Percentiles rank a stretch among this genome's conserved stretches.
phyloP scores from a whole-genome alignment of 2,113 vertebrate genomes.

The Ceyx melanurus region DNA sequence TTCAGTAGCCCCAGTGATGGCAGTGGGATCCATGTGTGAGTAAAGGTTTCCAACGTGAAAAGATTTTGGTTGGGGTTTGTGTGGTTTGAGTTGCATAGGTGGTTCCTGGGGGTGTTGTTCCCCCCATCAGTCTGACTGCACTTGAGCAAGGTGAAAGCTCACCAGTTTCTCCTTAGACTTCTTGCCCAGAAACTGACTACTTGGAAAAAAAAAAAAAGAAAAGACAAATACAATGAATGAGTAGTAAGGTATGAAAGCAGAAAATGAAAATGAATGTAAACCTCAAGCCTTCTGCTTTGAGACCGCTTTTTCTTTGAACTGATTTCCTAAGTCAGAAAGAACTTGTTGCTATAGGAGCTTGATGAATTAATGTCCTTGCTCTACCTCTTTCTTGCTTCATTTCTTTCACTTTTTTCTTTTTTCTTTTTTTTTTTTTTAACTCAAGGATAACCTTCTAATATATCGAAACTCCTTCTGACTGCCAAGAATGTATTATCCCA shows the following conservation, averaged over 20 bases:
- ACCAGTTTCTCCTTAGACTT: not conserved
- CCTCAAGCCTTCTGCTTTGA: not conserved
- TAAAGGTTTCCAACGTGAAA: fast-evolving
- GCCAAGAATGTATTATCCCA: conserved; percentile 80
- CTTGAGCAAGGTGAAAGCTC: not conserved
- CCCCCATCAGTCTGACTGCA: fast-evolving
- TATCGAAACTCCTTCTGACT: conserved; percentile 70
- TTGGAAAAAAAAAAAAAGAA: not conserved
- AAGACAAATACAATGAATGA: not conserved
- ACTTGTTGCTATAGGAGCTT: not conserved
- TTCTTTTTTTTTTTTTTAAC: not conserved
- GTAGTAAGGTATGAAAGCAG: not conserved
- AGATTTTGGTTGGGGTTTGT: fast-evolving
- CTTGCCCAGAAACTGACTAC: not conserved
- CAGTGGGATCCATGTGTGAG: not conserved
- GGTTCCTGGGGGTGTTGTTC: not conserved
- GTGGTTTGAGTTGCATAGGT: fast-evolving
- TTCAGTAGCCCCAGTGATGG: not conserved
- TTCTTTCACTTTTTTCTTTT: not conserved
- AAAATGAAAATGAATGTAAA: not conserved
- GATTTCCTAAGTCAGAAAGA: not conserved
- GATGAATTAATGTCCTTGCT: conserved; percentile 17
- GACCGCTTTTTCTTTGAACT: not conserved
- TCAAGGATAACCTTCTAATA: conserved; percentile 75
- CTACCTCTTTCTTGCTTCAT: not conserved